A percentile compares a stretch with the other conserved stretches of the same genome.
Evolutionary conservation across 2,113 vertebrate genomes (phyloP).

Genomic region (Archocentrus centrarchus): DNA sequence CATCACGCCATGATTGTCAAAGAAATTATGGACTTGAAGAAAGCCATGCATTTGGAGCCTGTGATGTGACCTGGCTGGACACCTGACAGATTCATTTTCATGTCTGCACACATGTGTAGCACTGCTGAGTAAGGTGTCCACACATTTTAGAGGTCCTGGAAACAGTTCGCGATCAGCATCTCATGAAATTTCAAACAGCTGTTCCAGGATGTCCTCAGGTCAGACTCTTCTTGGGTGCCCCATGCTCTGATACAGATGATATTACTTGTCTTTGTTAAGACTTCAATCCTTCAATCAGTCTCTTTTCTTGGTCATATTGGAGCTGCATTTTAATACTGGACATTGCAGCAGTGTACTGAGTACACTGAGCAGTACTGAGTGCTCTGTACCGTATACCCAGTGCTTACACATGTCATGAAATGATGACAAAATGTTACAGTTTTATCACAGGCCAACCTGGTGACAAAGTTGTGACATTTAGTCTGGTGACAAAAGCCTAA

Average conservation of each 20-base stretch:
- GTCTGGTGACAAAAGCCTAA: not conserved
- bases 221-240: no score
- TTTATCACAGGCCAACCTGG: not conserved
- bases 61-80: conserved; percentile 41
- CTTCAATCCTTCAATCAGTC: no score
- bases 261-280: no score
- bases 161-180: not conserved
- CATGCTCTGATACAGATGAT: no score
- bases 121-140: not conserved
- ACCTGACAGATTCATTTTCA: conserved; percentile 10
- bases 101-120: not conserved
- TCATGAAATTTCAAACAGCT: not conserved
- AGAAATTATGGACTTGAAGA: not conserved
- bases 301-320: no score
- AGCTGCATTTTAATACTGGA: no score
- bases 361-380: no score
- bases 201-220: not conserved
- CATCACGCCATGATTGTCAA: conserved; percentile 30
- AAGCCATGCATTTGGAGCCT: conserved; percentile 51
- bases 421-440: not conserved
- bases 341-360: no score
- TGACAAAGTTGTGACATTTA: not conserved
- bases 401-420: no score
- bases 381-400: no score
- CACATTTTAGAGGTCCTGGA: not conserved